A percentile compares a stretch with the other conserved stretches of the same genome.
Conservation (phyloP, 2,797 vertebrate genomes). For the Selene dorsalis region DNA sequence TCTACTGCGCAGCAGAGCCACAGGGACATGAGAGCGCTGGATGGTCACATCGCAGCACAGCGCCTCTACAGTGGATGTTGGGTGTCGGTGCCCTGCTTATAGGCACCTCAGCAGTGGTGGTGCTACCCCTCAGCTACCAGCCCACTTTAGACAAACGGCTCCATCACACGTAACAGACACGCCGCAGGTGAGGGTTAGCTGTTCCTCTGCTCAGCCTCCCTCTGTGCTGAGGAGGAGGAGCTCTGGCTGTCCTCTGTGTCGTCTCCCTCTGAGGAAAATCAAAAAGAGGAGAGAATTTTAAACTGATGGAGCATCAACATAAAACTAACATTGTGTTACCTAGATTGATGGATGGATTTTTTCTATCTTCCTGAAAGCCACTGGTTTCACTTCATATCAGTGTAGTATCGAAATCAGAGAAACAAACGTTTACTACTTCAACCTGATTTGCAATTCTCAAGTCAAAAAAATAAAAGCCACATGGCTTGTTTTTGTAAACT, state of each 20-base stretch:
- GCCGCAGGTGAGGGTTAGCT: constrained; percentile 61
- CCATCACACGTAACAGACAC: background rate
- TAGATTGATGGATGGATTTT: background rate
- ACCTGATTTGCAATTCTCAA: background rate
- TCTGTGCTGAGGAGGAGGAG: constrained; percentile 70
- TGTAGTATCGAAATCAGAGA: background rate
- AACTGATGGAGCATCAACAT: background rate
- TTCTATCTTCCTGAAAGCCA: background rate
- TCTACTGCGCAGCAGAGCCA: constrained; percentile 51
- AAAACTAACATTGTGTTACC: background rate
- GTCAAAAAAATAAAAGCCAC: too few species aligned
- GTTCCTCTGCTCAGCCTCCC: constrained; percentile 78
- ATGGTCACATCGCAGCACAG: constrained; percentile 44
- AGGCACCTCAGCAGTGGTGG: constrained; percentile 35
- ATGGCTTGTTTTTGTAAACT: background rate
- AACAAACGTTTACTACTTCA: background rate
- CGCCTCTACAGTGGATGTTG: constrained; percentile 35
- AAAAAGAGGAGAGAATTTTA: background rate
- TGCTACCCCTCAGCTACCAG: constrained; percentile 52
- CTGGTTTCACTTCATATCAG: too few species aligned
- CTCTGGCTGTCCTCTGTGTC: constrained; percentile 77
- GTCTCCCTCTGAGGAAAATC: constrained; percentile 68
- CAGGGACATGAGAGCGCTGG: constrained; percentile 34
- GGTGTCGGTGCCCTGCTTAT: constrained; percentile 43
- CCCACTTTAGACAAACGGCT: constrained; percentile 12